phyloP scores from a whole-genome alignment of 2,797 vertebrate genomes.

The Nasua narica region DNA sequence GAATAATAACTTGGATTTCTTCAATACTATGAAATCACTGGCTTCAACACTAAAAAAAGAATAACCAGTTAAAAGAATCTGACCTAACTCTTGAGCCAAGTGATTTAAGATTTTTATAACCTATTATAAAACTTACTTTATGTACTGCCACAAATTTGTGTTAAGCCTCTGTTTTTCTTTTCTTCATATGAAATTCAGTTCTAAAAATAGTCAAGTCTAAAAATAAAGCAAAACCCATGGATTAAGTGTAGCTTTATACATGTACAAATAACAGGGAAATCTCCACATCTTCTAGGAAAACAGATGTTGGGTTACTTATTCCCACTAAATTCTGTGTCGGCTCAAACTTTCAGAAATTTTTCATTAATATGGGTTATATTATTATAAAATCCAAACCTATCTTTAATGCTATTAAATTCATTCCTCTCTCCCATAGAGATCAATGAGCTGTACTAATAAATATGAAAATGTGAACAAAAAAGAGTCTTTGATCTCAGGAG shows the following conservation, averaged over 20 bases:
- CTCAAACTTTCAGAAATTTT: slow-evolving; percentile 23
- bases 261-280: slow-evolving; percentile 49
- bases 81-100: slow-evolving; percentile 42
- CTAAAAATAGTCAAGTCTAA: slow-evolving; percentile 64
- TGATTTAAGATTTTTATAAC: slow-evolving; percentile 53
- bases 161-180: slow-evolving; percentile 55
- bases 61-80: slow-evolving; percentile 32
- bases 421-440: not conserved
- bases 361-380: not conserved
- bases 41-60: slow-evolving; percentile 44
- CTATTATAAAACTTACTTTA: slow-evolving; percentile 64
- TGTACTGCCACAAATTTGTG: slow-evolving; percentile 40
- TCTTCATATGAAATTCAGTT: slow-evolving; percentile 51
- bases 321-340: not conserved
- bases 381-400: slow-evolving; percentile 32
- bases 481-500: not conserved
- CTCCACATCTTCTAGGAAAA: slow-evolving; percentile 54
- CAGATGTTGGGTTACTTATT: slow-evolving; percentile 26
- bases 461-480: slow-evolving; percentile 3
- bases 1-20: slow-evolving; percentile 39
- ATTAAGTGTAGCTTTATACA: slow-evolving; percentile 47
- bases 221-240: slow-evolving; percentile 49
- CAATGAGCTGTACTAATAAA: not conserved
- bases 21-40: slow-evolving; percentile 16
- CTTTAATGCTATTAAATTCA: slow-evolving; percentile 24